These are phyloP conservation scores for Altica lythri DNA, from an alignment of 2,888 invertebrate species.

Conservation along the genomic window DNA sequence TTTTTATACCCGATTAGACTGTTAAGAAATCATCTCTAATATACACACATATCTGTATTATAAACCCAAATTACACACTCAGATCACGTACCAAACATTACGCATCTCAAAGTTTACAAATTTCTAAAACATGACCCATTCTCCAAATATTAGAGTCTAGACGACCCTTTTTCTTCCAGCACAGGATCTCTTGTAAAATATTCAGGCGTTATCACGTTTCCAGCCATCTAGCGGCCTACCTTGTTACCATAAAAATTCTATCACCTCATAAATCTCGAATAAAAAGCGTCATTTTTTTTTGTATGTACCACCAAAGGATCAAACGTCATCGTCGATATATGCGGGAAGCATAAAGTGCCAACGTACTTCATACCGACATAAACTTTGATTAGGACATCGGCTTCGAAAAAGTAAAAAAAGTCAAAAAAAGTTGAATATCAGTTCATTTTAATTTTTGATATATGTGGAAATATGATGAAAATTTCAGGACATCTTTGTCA, in stretches of 20 bases:
- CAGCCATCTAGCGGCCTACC: conserved; percentile 27
- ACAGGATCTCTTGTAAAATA: conserved; percentile 25
- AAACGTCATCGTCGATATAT: conserved; percentile 3
- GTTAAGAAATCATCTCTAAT: no score
- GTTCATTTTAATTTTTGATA: no score
- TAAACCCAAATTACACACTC: conserved; percentile 3
- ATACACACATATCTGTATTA: conserved; percentile 8
- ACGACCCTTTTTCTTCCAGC: conserved; percentile 6
- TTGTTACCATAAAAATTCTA: conserved; percentile 35
- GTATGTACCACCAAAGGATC: conserved; percentile 14
- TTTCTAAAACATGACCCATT: conserved; percentile 30
- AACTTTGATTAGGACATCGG: no score
- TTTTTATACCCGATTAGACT: no score
- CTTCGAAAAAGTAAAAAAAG: no score
- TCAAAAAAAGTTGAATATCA: no score
- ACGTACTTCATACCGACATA: no score
- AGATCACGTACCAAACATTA: conserved; percentile 23
- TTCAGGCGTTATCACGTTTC: conserved; percentile 31
- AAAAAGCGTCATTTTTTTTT: conserved; percentile 23
- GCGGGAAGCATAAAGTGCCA: no score
- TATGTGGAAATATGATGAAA: no score
- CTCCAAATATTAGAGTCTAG: conserved; percentile 22
- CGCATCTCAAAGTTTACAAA: conserved; percentile 27
- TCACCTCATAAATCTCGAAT: conserved; percentile 31
- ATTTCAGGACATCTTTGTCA: no score